A percentile compares a stretch with the other conserved stretches of the same genome.
Evolutionary conservation across 2,113 vertebrate species (phyloP).

Genomic region (Papio anubis): DNA sequence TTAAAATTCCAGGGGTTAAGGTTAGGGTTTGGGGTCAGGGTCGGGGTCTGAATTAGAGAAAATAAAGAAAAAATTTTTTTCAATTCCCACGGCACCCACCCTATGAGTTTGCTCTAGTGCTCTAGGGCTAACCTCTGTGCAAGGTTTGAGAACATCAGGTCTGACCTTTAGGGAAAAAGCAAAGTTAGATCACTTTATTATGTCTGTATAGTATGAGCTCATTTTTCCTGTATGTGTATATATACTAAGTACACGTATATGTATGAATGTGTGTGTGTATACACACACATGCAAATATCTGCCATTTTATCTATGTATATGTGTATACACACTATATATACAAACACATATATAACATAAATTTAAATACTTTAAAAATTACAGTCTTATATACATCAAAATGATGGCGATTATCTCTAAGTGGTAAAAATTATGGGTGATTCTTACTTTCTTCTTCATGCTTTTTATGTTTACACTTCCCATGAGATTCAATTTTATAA

Average conservation of each 20-base stretch:
- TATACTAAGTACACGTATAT: neutral
- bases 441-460: neutral
- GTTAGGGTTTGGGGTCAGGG: too few relatives aligned
- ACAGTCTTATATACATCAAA: neutral
- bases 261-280: neutral
- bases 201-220: neutral
- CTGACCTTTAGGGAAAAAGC: neutral
- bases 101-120: neutral
- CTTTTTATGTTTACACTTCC: neutral
- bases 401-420: neutral
- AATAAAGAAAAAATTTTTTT: too few relatives aligned
- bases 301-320: neutral
- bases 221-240: neutral
- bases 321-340: neutral
- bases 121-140: neutral
- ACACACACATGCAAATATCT: neutral
- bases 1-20: neutral
- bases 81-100: neutral
- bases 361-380: slow-evolving; percentile 29
- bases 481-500: neutral
- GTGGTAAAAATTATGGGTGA: neutral
- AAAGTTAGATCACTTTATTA: neutral
- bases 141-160: neutral
- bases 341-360: neutral
- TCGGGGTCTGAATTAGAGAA: too few relatives aligned